These are phyloP conservation scores for Cercopithecus mona DNA, from an alignment of 2,113 vertebrate genomes.

Conservation along the genomic window DNA sequence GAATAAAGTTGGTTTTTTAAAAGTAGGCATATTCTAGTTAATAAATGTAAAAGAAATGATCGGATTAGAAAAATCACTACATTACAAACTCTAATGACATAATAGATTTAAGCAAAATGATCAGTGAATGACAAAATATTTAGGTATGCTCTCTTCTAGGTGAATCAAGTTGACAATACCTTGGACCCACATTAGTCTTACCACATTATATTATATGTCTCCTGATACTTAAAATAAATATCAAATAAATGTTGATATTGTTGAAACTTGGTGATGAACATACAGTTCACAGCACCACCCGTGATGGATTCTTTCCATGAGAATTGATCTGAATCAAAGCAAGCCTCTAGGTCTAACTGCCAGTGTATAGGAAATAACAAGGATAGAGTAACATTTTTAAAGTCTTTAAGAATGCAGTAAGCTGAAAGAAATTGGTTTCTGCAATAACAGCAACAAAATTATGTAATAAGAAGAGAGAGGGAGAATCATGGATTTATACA, in stretches of 20 bases:
- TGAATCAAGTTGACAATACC: neutral
- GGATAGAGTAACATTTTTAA: neutral
- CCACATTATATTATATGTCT: neutral
- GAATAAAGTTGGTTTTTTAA: neutral
- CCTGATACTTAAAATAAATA: neutral
- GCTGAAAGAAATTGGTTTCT: conserved; percentile 30
- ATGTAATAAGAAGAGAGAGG: neutral
- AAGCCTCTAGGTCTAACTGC: neutral
- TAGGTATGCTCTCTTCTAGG: neutral
- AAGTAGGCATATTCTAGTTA: neutral
- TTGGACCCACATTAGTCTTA: neutral
- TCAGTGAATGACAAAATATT: neutral
- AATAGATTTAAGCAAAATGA: neutral
- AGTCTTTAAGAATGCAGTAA: neutral
- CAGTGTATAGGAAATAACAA: neutral
- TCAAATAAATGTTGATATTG: no score
- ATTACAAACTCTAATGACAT: neutral
- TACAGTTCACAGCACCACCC: neutral
- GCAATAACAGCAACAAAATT: neutral
- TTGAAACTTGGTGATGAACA: no score
- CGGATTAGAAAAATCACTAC: neutral
- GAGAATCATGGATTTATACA: neutral
- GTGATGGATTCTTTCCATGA: neutral
- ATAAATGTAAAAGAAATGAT: neutral
- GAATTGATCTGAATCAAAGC: neutral